phyloP scores from a whole-genome alignment of 2,113 vertebrate species.

The Rhynchomys soricoides region DNA sequence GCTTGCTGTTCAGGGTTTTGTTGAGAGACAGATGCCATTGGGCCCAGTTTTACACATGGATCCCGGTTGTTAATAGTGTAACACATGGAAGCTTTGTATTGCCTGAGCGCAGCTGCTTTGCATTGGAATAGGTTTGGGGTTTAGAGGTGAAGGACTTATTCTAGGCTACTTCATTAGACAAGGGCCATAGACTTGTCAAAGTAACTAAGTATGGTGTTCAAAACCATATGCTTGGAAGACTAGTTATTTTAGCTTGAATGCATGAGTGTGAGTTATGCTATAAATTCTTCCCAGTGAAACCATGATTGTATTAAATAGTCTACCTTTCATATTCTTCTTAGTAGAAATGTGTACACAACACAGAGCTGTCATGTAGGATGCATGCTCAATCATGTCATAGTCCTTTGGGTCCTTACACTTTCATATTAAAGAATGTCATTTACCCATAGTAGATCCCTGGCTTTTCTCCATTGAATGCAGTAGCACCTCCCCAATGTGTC shows the following conservation, averaged over 20 bases:
- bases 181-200: neutral
- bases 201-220: neutral
- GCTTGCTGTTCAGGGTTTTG: neutral
- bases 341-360: neutral
- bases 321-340: neutral
- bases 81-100: neutral
- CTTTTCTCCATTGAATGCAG: neutral
- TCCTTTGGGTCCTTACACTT: neutral
- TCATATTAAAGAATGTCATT: neutral
- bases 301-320: neutral
- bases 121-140: neutral
- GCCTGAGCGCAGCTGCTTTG: neutral
- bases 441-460: neutral
- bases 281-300: constrained; percentile 18
- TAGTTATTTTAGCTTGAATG: constrained; percentile 9
- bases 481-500: neutral
- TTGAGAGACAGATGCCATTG: neutral
- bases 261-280: neutral
- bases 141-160: neutral
- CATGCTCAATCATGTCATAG: neutral
- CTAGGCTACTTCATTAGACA: neutral
- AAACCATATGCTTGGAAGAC: neutral
- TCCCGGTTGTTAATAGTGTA: neutral
- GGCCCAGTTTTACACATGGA: neutral
- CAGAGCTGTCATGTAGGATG: neutral